phyloP scores from a whole-genome alignment of 2,888 invertebrate species.

The Nomada fucata region DNA sequence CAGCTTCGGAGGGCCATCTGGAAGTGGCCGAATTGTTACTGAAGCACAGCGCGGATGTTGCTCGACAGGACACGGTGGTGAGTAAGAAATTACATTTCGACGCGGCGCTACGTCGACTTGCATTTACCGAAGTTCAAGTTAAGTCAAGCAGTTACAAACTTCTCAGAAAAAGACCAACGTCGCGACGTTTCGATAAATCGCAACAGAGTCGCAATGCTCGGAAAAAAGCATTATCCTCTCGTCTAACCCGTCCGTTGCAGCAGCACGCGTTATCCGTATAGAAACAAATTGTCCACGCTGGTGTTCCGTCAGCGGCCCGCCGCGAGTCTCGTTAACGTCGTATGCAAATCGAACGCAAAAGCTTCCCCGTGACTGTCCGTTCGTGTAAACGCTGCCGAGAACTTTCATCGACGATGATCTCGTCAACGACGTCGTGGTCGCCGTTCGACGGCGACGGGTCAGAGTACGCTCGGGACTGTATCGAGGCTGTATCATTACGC shows the following conservation, averaged over 20 bases:
- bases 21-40: constrained; percentile 90
- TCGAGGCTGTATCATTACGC: constrained; percentile 51
- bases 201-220: no score
- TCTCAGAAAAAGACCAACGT: no score
- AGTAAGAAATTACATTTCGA: constrained; percentile 78
- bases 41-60: constrained; percentile 88
- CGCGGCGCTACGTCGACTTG: no score
- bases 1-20: constrained; percentile 93
- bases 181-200: no score
- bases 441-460: constrained; percentile 28
- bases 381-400: not conserved
- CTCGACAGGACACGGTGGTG: constrained; percentile 91
- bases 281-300: not conserved
- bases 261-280: not conserved
- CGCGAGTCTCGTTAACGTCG: constrained; percentile 42
- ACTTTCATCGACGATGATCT: constrained; percentile 37
- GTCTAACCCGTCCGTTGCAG: not conserved
- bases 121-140: no score
- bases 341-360: constrained; percentile 48
- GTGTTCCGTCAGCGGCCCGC: not conserved
- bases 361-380: not conserved
- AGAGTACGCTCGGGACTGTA: constrained; percentile 30
- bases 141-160: no score
- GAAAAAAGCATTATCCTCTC: no score
- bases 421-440: constrained; percentile 18